These are phyloP conservation scores for Protaetia brevitarsis DNA, from an alignment of 1,140 invertebrate genomes.

Conservation along the genomic window DNA sequence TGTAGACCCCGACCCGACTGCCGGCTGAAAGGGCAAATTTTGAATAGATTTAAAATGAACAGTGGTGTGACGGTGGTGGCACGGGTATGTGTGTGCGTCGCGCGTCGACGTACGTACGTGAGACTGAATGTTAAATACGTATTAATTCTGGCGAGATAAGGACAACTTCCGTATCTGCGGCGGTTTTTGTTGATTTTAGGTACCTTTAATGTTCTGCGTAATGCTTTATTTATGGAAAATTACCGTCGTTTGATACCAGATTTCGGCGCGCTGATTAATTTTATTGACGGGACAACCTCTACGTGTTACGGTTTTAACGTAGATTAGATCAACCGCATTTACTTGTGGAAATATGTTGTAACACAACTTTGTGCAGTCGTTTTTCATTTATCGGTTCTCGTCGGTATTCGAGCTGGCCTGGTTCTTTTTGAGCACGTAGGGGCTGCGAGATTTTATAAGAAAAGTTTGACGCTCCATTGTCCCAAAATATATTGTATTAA, in stretches of 20 bases:
- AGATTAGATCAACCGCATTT: no score
- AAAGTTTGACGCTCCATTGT: no score
- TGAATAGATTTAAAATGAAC: slow-evolving; percentile 22
- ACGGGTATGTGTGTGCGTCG: neutral
- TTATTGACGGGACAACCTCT: slow-evolving; percentile 20
- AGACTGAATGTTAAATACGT: slow-evolving; percentile 21
- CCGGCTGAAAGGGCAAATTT: slow-evolving; percentile 21
- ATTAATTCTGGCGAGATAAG: slow-evolving; percentile 23
- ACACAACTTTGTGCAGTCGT: no score
- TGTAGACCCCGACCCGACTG: neutral
- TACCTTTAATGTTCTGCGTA: slow-evolving; percentile 21
- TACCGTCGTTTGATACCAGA: slow-evolving; percentile 13
- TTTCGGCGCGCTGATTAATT: slow-evolving; percentile 15
- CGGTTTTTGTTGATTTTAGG: slow-evolving; percentile 21
- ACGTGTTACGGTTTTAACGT: no score
- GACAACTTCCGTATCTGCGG: slow-evolving; percentile 21
- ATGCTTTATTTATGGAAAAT: slow-evolving; percentile 22
- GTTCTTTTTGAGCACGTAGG: no score
- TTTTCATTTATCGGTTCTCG: no score
- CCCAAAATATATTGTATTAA: no score
- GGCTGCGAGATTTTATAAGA: no score
- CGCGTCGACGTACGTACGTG: slow-evolving; percentile 5
- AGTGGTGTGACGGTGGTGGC: no score
- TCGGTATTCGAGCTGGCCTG: no score
- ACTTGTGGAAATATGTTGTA: no score